Percentiles rank a stretch among this genome's conserved stretches.
Evolutionary conservation across 2,888 invertebrate genomes (phyloP).

Genomic region (Amblyteles armatorius): DNA sequence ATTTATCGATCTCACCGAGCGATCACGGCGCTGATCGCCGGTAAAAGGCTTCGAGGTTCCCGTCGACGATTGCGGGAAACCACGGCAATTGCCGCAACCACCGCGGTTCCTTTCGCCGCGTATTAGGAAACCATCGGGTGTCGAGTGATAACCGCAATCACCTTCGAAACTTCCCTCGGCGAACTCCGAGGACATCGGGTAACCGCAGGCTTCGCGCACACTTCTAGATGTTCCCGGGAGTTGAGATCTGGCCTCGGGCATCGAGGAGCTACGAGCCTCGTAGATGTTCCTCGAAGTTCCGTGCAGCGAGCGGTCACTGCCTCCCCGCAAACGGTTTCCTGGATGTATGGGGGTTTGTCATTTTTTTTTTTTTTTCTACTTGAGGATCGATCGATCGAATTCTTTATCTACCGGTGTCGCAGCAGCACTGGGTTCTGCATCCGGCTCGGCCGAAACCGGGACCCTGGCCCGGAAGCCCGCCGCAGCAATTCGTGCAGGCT

Average conservation of each 20-base stretch:
- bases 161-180: conserved; percentile 23
- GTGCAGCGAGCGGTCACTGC: conserved; percentile 38
- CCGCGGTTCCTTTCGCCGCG: conserved; percentile 46
- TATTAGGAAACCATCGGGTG: conserved; percentile 27
- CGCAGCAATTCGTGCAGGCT: conserved; percentile 67
- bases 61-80: conserved; percentile 48
- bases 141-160: conserved; percentile 19
- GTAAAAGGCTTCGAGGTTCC: conserved; percentile 2
- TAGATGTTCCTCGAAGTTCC: background rate
- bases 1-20: conserved; percentile 55
- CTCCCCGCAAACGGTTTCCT: conserved; percentile 56
- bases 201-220: background rate
- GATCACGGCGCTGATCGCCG: conserved; percentile 4
- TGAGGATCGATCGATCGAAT: background rate
- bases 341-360: background rate
- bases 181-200: background rate
- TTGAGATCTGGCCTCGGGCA: background rate
- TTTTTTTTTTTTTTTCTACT: background rate
- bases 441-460: conserved; percentile 28
- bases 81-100: conserved; percentile 66
- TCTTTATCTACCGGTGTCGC: conserved; percentile 42
- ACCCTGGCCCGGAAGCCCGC: conserved; percentile 63
- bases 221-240: conserved; percentile 10
- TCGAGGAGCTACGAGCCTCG: conserved; percentile 28
- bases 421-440: conserved; percentile 38